Evolutionary conservation across 2,888 invertebrate species (phyloP), one percentile per base, ranked within the genome.

Genomic region (Baronia brevicornis): DNA sequence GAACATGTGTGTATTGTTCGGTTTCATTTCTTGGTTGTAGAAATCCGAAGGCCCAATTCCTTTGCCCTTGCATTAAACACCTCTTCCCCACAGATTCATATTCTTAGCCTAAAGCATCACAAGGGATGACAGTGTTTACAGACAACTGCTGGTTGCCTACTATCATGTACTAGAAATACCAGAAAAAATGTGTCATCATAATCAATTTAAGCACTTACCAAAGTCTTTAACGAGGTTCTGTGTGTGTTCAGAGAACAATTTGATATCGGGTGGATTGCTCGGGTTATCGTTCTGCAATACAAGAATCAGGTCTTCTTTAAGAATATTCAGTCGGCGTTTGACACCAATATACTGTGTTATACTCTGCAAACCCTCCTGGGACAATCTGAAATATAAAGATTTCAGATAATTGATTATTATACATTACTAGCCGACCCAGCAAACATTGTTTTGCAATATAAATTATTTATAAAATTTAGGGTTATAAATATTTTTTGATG

Each of bases 291-390:
- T 91, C 54, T 91, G 89, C 20, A 97, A 82, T 23, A 97, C 86
- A 19, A 88, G 85, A 7, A 94, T 84, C 8, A 97, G 74, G 73
- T 97, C 97, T 0, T 91, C 89, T 43, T 88, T 91, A 0, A 88
- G 79, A 32, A 97, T 88, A 21, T 71, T 59, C 12, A 97, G 79
- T 43, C 91, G 90, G 1, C 97, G 87, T 35, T 69, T 71, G 0
- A 80, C 56, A 1, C 92, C 92, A 33, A 95, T 87, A 54, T 87
- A 92, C 5, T 88, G 88, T 38, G 89, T 84, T 45, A 95, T 86
- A 51, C 93, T 92, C 41, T 88, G 88, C 22, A 95, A 77, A 4
- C 96, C 95, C 84, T 98, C 97, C 65, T 97, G 96, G 0, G 96
- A 94, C 54, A 98, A 86, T 41, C 96, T 87, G 61, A 4, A 50